A percentile compares a stretch with the other conserved stretches of the same genome.
These are phyloP conservation scores for Nyleta sp. DNA, from an alignment of 2,888 invertebrate species.

Conservation along the genomic window DNA sequence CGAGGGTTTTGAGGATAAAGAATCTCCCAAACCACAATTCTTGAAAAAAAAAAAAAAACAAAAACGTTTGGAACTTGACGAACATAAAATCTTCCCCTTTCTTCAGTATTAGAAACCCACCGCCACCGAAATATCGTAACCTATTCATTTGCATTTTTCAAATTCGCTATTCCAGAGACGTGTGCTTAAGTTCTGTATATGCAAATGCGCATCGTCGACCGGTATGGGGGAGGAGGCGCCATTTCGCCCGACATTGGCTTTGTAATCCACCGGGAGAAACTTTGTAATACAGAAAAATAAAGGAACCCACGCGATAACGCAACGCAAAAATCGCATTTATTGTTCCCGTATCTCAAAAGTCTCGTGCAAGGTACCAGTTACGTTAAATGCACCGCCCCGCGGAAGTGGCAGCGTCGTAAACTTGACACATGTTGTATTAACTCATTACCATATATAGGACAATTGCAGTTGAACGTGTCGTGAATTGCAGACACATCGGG, in stretches of 20 bases:
- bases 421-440: constrained; percentile 28
- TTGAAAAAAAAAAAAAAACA: too few species aligned
- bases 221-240: not conserved
- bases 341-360: constrained; percentile 7
- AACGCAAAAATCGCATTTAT: constrained; percentile 26
- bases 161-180: constrained; percentile 50
- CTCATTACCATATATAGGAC: constrained; percentile 33
- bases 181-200: constrained; percentile 51
- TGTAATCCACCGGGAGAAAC: constrained; percentile 32
- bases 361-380: constrained; percentile 2
- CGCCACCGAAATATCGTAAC: constrained; percentile 6
- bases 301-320: not conserved
- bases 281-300: constrained; percentile 22
- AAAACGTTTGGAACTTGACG: too few species aligned
- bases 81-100: too few species aligned
- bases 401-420: constrained; percentile 10
- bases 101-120: constrained; percentile 17
- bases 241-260: constrained; percentile 19
- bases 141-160: constrained; percentile 22
- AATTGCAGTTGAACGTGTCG: constrained; percentile 18
- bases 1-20: too few species aligned
- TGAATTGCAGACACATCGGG: constrained; percentile 6
- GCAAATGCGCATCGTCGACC: constrained; percentile 32
- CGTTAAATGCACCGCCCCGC: constrained; percentile 11
- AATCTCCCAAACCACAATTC: too few species aligned